Base-by-base conservation (phyloP, 2,113 vertebrate genomes). In the Anhinga rufa region DNA sequence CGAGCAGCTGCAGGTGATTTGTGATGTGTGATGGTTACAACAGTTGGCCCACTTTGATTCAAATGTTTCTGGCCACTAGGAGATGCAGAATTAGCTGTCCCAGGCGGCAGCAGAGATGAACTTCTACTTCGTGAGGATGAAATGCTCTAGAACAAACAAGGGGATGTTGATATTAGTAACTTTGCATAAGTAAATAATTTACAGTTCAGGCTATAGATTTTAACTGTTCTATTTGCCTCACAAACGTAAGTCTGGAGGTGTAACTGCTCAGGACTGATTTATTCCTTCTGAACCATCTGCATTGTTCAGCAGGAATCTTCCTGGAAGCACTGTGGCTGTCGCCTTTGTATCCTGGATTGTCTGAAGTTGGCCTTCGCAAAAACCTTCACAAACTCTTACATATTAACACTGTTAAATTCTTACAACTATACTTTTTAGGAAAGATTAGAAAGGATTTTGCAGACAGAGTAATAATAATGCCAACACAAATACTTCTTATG, bases 1-100 rank as follows among this genome's bases (percentile, higher is more conserved):
- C 99, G 98, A 91, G 99, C 99, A 2, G 99, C 99, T 69, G 98
- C 99, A 90, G 99, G 99, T 61, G 99, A 99, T 98, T 99, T 99
- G 98, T 99, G 99, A 97, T 99, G 99, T 40, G 99, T 99, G 97
- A 99, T 97, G 92, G 99, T 99, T 96, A 99, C 98, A 95, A 99
- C 98, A 64, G 98, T 97, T 69, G 99, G 98, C 68, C 98, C 98
- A 10, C 98, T 97, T 78, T 98, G 97, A 96, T 95, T 95, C 76
- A 90, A 82, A 51, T 98, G 98, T 91, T 98, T 99, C 98, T 99
- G 99, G 97, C 98, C 98, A 95, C 98, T 98, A n/a, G 98, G 98
- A 90, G 98, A 99, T 71, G 98, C 98, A 91, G 99, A 98, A 97
- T 92, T 98, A 91, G 98, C 97, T 58, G 98, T 98, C 82, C 99